Percentiles rank a stretch among this genome's conserved stretches.
Conservation (phyloP, 2,888 invertebrate genomes). For the Lottia gigantea region DNA sequence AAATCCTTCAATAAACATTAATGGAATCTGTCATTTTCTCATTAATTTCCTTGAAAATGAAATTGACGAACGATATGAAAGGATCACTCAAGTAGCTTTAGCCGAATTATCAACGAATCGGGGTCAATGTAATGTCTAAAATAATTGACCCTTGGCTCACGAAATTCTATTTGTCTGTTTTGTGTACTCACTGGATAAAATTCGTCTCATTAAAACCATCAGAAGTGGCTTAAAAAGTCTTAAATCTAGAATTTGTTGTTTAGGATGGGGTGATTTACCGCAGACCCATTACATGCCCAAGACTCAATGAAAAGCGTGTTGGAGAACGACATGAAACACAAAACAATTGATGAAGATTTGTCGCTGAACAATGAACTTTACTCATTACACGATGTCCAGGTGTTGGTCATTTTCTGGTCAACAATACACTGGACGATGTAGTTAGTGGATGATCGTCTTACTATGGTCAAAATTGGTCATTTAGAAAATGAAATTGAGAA, state of each 20-base stretch:
- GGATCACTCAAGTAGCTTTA: too few relatives aligned
- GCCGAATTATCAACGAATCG: neutral
- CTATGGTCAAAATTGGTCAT: neutral
- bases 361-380: neutral
- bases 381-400: slow-evolving; percentile 2
- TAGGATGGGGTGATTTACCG: neutral
- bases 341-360: neutral
- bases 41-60: too few relatives aligned
- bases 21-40: too few relatives aligned
- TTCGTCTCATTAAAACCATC: neutral
- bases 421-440: neutral
- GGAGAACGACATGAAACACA: neutral
- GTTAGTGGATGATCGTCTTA: neutral
- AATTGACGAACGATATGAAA: too few relatives aligned
- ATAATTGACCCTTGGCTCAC: neutral
- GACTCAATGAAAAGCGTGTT: neutral
- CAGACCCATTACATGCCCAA: neutral
- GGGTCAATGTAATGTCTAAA: neutral
- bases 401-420: slow-evolving; percentile 1
- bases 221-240: neutral
- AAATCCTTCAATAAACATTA: too few relatives aligned
- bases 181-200: neutral
- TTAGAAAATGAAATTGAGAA: neutral
- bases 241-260: neutral
- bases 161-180: neutral